Evolutionary conservation across 2,113 vertebrate species (phyloP).

Genomic region (Cairina moschata): DNA sequence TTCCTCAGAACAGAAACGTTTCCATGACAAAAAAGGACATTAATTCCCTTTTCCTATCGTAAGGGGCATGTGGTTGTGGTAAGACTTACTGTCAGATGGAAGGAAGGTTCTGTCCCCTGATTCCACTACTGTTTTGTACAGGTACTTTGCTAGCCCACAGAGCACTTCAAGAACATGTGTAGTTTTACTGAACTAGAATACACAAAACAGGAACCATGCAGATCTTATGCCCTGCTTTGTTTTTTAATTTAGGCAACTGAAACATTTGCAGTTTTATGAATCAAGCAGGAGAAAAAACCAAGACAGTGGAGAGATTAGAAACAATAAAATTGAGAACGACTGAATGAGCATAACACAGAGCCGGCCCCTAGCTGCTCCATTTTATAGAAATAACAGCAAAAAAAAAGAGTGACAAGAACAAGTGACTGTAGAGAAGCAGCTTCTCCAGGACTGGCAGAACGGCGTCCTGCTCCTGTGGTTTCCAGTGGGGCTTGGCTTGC

Average conservation of each 20-base stretch:
- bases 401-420: constrained; percentile 35
- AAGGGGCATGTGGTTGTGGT: background rate
- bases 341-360: background rate
- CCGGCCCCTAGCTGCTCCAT: constrained; percentile 38
- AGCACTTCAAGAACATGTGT: background rate
- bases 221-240: fast-evolving
- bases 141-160: background rate
- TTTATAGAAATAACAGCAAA: background rate
- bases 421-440: constrained; percentile 45
- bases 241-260: background rate
- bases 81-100: background rate
- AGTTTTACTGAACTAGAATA: background rate
- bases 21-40: background rate
- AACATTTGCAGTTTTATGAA: background rate
- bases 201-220: background rate
- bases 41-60: background rate
- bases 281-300: background rate
- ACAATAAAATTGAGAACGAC: background rate
- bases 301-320: background rate
- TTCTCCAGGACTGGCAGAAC: constrained; percentile 33
- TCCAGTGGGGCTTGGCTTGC: background rate
- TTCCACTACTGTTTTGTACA: background rate
- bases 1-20: background rate
- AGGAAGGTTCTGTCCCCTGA: background rate
- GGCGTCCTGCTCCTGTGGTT: fast-evolving